Evolutionary conservation across 2,888 invertebrate genomes (phyloP).

Genomic region (Scrobipalpa costella): DNA sequence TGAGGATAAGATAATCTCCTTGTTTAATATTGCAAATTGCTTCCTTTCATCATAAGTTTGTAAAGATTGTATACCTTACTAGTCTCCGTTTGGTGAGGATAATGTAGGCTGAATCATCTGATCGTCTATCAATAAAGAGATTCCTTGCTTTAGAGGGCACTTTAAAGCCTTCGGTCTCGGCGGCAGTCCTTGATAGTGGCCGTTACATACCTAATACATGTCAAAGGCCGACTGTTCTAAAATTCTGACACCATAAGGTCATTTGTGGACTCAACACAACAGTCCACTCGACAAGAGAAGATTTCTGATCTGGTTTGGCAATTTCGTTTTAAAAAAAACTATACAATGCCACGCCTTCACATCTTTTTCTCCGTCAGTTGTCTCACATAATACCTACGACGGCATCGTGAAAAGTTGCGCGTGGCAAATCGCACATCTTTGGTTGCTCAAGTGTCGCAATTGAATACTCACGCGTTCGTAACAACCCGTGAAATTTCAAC

Average conservation of each 20-base stretch:
- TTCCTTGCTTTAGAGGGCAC: too few species aligned
- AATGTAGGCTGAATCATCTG: too few species aligned
- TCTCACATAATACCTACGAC: conserved; percentile 21
- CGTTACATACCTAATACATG: too few species aligned
- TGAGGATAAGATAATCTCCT: background rate
- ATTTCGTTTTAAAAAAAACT: background rate
- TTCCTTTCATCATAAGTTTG: background rate
- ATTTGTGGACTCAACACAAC: too few species aligned
- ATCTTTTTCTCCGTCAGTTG: background rate
- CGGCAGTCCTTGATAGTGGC: too few species aligned
- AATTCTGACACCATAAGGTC: too few species aligned
- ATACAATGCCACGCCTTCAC: conserved; percentile 1
- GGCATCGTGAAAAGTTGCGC: conserved; percentile 26
- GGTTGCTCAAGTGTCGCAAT: conserved; percentile 24
- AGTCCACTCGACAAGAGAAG: too few species aligned
- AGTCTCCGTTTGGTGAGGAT: too few species aligned
- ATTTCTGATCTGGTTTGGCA: background rate
- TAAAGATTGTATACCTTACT: too few species aligned
- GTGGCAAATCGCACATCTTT: conserved; percentile 25
- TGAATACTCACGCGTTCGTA: conserved; percentile 39
- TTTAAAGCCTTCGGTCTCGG: too few species aligned
- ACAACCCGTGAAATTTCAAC: conserved; percentile 46
- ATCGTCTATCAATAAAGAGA: too few species aligned
- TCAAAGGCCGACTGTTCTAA: too few species aligned
- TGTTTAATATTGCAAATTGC: background rate